Evolutionary conservation across 1,140 invertebrate species (phyloP).

Genomic region (Berghia stephanieae): DNA sequence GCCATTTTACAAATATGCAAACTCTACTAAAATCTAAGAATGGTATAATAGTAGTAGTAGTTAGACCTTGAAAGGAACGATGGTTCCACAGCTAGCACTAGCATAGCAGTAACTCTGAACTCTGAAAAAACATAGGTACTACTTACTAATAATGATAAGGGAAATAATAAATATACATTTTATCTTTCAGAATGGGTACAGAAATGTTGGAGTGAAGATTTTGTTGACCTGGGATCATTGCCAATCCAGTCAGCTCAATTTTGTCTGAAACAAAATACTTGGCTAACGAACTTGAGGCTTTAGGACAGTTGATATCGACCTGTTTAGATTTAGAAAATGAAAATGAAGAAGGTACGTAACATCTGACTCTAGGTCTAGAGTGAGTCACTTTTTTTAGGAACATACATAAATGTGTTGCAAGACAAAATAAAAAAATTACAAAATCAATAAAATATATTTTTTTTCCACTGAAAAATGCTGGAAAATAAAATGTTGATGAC

Average conservation of each 20-base stretch:
- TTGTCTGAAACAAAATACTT: constrained; percentile 6
- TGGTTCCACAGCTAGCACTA: too few relatives aligned
- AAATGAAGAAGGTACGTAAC: constrained; percentile 27
- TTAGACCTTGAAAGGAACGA: too few relatives aligned
- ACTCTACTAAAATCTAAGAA: too few relatives aligned
- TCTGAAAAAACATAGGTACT: too few relatives aligned
- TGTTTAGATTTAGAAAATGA: constrained; percentile 26
- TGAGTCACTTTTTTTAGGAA: background rate
- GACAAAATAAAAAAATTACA: too few relatives aligned
- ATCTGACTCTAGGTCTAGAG: background rate
- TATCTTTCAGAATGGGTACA: constrained; percentile 26
- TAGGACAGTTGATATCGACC: background rate
- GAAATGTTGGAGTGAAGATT: constrained; percentile 20
- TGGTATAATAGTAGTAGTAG: too few relatives aligned
- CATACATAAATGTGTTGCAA: too few relatives aligned
- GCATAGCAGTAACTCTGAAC: too few relatives aligned
- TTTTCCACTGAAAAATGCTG: background rate
- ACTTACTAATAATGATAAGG: too few relatives aligned
- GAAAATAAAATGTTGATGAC: background rate
- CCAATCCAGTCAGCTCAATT: background rate
- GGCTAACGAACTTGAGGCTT: background rate
- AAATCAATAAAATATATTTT: background rate
- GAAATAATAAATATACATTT: too few relatives aligned
- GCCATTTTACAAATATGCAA: too few relatives aligned
- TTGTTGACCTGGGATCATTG: constrained; percentile 18